Evolutionary conservation across 2,888 invertebrate genomes (phyloP).

Genomic region (Allacma fusca): DNA sequence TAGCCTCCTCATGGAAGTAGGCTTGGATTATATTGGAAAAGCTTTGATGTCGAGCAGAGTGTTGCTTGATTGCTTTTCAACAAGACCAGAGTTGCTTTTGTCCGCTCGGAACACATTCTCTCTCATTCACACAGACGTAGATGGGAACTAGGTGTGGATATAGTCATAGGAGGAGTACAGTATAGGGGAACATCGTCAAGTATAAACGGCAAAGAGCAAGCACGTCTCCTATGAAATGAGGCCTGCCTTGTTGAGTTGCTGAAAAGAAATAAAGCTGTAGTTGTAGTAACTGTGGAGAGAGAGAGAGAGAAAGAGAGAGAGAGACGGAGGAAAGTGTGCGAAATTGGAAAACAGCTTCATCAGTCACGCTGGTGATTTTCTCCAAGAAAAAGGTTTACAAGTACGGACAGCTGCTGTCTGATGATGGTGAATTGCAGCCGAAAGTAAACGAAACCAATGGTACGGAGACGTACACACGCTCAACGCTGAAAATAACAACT

Average conservation of each 20-base stretch:
- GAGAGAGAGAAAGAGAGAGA: no score
- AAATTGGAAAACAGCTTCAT: conserved; percentile 16
- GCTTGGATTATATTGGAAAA: neutral
- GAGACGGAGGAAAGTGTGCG: neutral
- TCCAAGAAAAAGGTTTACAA: conserved; percentile 13
- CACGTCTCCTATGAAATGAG: no score
- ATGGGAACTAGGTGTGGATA: no score
- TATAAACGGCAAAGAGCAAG: no score
- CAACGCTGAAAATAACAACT: neutral
- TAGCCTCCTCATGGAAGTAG: neutral
- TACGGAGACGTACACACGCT: neutral
- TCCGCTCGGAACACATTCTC: neutral
- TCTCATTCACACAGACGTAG: neutral
- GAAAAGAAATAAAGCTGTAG: no score
- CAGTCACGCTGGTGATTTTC: conserved; percentile 11
- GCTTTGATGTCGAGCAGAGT: conserved; percentile 6
- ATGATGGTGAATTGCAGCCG: neutral
- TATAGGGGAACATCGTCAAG: no score
- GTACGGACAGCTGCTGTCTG: conserved; percentile 16
- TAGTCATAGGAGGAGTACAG: no score
- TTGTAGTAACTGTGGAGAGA: no score
- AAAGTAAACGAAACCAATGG: conserved; percentile 4
- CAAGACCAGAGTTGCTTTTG: neutral
- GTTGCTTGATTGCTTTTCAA: conserved; percentile 13
- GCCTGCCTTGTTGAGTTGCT: no score